A percentile compares a stretch with the other conserved stretches of the same genome.
Conservation (phyloP, 2,888 invertebrate genomes). For the Megamerina dolium region DNA sequence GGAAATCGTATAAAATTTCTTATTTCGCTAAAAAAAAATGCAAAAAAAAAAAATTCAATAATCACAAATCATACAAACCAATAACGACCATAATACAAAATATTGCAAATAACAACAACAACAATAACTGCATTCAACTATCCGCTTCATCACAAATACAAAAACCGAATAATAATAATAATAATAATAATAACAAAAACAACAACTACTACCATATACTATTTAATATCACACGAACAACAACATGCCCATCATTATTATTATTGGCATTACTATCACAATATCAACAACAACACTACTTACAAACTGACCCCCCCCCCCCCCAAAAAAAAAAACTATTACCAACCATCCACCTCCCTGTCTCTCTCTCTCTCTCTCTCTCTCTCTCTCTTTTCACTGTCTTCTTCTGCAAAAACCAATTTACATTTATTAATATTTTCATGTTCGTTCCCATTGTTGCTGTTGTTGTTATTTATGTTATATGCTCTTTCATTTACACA, state of each 20-base stretch:
- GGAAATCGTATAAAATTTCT: no score
- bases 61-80: conserved; percentile 9
- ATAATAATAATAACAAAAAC: no score
- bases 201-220: no score
- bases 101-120: conserved; percentile 7
- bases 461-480: conserved; percentile 32
- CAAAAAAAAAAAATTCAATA: conserved; percentile 13
- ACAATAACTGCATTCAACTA: conserved; percentile 1
- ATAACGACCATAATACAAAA: not conserved
- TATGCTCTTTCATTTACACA: conserved; percentile 22
- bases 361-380: no score
- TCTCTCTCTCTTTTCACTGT: no score
- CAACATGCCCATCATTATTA: no score
- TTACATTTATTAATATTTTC: not conserved
- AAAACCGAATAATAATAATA: no score
- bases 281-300: conserved; percentile 3
- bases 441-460: conserved; percentile 11
- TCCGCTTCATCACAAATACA: conserved; percentile 7
- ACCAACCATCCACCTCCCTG: no score
- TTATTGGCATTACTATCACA: no score
- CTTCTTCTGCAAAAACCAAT: no score
- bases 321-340: no score
- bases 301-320: not conserved
- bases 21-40: conserved; percentile 5
- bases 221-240: no score